A percentile compares a stretch with the other conserved stretches of the same genome.
These are phyloP conservation scores for Cliona cf. orientalis DNA, from an alignment of 37 sponge, comb jelly and placozoan species.

Conservation along the genomic window DNA sequence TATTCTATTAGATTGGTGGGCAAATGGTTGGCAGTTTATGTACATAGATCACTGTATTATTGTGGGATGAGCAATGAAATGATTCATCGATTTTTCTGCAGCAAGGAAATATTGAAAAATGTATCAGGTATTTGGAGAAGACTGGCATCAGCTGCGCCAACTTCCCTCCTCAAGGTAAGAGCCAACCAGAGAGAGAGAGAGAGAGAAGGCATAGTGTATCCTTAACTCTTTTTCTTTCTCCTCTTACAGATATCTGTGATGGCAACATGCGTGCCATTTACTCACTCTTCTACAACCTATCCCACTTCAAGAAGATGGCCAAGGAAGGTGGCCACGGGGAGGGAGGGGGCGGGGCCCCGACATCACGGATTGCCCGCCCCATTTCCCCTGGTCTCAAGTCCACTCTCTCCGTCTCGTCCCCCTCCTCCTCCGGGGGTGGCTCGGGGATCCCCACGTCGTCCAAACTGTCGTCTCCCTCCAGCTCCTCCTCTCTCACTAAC, in stretches of 20 bases:
- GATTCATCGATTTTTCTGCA: slow-evolving; percentile 9
- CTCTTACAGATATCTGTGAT: slow-evolving; percentile 47
- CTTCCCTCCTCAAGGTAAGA: slow-evolving; percentile 30
- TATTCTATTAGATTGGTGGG: too few species aligned
- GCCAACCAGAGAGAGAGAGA: too few species aligned
- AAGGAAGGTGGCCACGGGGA: too few species aligned
- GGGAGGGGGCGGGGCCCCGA: background rate
- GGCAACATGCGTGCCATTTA: slow-evolving; percentile 61
- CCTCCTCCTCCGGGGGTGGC: too few species aligned
- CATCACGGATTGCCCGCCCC: slow-evolving; percentile 37
- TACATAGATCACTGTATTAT: too few species aligned
- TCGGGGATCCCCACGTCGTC: background rate
- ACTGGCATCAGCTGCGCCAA: slow-evolving; percentile 28
- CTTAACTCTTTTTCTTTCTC: background rate
- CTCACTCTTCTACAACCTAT: slow-evolving; percentile 55
- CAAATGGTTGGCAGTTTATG: too few species aligned
- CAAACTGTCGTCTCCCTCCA: background rate
- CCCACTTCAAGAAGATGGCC: slow-evolving; percentile 46
- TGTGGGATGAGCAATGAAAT: too few species aligned
- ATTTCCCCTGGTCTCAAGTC: slow-evolving; percentile 52
- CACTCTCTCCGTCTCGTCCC: too few species aligned
- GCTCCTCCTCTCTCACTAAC: slow-evolving; percentile 1
- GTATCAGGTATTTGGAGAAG: slow-evolving; percentile 38
- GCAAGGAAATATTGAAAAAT: slow-evolving; percentile 50
- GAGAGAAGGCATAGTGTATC: background rate